Conservation (phyloP, 2,797 vertebrate genomes). For the Pelochelys cantorii region DNA sequence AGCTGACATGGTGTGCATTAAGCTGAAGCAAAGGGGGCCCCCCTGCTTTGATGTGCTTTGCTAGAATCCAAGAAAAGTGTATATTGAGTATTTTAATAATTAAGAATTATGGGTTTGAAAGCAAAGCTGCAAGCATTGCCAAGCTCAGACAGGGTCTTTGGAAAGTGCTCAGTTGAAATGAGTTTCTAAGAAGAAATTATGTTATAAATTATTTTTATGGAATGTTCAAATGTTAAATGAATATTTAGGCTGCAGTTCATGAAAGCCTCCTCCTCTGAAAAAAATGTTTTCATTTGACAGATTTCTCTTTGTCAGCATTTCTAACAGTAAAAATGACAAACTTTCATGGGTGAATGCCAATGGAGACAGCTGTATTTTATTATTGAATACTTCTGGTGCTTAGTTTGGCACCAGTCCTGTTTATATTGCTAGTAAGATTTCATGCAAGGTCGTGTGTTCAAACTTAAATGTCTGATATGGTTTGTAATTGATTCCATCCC, state of each 20-base stretch:
- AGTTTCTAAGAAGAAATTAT: conserved; percentile 77
- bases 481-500: conserved; percentile 80
- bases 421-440: conserved; percentile 80
- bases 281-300: conserved; percentile 76
- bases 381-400: conserved; percentile 82
- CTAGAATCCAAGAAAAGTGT: conserved; percentile 49
- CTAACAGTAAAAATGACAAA: conserved; percentile 78
- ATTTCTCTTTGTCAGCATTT: conserved; percentile 84
- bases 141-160: conserved; percentile 65
- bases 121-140: conserved; percentile 59
- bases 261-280: conserved; percentile 68
- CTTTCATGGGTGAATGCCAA: conserved; percentile 73
- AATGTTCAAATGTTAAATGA: conserved; percentile 70
- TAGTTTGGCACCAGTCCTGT: conserved; percentile 80
- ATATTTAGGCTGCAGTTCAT: conserved; percentile 78
- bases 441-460: conserved; percentile 77
- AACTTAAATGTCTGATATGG: conserved; percentile 75
- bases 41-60: conserved; percentile 49
- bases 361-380: conserved; percentile 83
- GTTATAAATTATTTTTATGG: conserved; percentile 79
- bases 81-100: conserved; percentile 65
- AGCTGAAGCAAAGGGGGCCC: conserved; percentile 50
- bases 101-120: conserved; percentile 72
- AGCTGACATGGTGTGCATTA: conserved; percentile 8
- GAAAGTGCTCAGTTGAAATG: conserved; percentile 65